These are phyloP conservation scores for Rapana venosa DNA, from an alignment of 2,888 invertebrate genomes.

Conservation along the genomic window DNA sequence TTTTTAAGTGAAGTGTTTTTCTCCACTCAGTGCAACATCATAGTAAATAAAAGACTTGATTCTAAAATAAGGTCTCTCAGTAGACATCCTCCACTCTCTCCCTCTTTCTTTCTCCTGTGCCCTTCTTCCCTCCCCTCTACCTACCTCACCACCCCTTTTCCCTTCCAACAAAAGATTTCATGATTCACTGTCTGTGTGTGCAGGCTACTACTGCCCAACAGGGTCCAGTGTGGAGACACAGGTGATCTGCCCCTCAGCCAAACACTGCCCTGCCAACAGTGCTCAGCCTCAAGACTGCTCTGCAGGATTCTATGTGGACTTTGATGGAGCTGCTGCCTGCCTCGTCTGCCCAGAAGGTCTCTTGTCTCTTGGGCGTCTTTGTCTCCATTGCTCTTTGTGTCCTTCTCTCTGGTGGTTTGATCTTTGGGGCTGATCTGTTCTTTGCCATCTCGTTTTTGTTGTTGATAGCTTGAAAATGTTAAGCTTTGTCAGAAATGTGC, in stretches of 20 bases:
- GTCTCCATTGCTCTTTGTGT: neutral
- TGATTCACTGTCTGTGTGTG: conserved; percentile 12
- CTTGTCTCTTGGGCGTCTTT: neutral
- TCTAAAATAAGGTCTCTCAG: too few relatives aligned
- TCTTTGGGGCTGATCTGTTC: neutral
- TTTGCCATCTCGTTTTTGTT: neutral
- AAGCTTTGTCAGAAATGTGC: neutral
- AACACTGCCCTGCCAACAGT: conserved; percentile 72
- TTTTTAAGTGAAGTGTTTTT: too few relatives aligned
- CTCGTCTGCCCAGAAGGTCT: conserved; percentile 72
- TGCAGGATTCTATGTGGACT: conserved; percentile 69
- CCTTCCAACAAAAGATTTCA: too few relatives aligned
- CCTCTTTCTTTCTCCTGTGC: too few relatives aligned
- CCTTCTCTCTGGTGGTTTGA: neutral
- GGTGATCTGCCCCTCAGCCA: conserved; percentile 72
- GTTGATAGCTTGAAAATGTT: neutral
- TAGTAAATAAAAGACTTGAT: too few relatives aligned
- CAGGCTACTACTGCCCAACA: conserved; percentile 75
- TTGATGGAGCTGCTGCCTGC: conserved; percentile 64
- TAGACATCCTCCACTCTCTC: too few relatives aligned
- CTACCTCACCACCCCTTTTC: too few relatives aligned
- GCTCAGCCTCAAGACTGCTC: conserved; percentile 68
- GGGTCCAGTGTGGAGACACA: conserved; percentile 72
- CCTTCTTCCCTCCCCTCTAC: too few relatives aligned
- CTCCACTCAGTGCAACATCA: too few relatives aligned